Evolutionary conservation across 2,888 invertebrate genomes (phyloP).

Genomic region (Caenorhabditis virilis): DNA sequence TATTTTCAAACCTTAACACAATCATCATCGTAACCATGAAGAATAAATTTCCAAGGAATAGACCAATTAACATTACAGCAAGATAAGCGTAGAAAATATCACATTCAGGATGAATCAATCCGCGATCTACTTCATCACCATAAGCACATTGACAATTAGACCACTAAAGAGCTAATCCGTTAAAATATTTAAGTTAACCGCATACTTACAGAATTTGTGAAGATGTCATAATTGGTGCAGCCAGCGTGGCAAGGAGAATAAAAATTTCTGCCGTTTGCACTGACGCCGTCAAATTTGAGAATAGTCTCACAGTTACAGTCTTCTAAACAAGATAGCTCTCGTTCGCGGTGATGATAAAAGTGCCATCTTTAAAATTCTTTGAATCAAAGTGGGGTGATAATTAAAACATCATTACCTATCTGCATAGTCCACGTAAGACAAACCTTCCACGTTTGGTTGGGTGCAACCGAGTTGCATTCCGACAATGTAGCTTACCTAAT

Average conservation of each 20-base stretch:
- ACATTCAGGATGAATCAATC: slow-evolving; percentile 44
- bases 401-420: slow-evolving; percentile 11
- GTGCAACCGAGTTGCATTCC: slow-evolving; percentile 52
- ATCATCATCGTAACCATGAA: slow-evolving; percentile 65
- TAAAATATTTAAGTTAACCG: neutral
- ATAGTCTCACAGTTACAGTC: slow-evolving; percentile 43
- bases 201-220: slow-evolving; percentile 31
- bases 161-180: slow-evolving; percentile 35
- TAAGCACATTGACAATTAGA: slow-evolving; percentile 43
- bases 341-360: slow-evolving; percentile 21
- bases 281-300: slow-evolving; percentile 75
- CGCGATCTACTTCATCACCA: slow-evolving; percentile 32
- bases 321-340: slow-evolving; percentile 21
- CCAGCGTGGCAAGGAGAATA: slow-evolving; percentile 81
- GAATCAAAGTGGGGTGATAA: neutral
- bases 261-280: slow-evolving; percentile 73
- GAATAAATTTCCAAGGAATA: slow-evolving; percentile 61
- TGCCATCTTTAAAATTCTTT: slow-evolving; percentile 22
- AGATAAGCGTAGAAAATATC: slow-evolving; percentile 48
- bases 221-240: slow-evolving; percentile 70
- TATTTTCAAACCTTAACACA: slow-evolving; percentile 39
- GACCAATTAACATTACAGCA: slow-evolving; percentile 56
- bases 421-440: slow-evolving; percentile 27
- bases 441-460: slow-evolving; percentile 40
- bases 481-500: slow-evolving; percentile 41